A percentile compares a stretch with the other conserved stretches of the same genome.
Conservation (phyloP, 2,888 invertebrate species). For the Scaeva pyrastri region DNA sequence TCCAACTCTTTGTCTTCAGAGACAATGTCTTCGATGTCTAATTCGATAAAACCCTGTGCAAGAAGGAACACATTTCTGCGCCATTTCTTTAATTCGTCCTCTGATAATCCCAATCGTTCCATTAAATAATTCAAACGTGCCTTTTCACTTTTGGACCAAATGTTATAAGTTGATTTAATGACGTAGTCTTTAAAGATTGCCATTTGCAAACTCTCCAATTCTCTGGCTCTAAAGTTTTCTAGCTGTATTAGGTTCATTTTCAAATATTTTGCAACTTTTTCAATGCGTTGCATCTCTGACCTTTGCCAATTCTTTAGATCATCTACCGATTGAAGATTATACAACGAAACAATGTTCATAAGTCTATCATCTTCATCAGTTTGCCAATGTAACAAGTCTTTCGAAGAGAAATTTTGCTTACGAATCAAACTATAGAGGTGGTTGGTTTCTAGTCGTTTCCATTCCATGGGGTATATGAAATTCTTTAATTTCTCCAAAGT, state of each 20-base stretch:
- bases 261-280: slow-evolving; percentile 79
- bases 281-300: slow-evolving; percentile 80
- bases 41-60: slow-evolving; percentile 80
- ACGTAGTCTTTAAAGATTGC: slow-evolving; percentile 79
- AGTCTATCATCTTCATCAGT: slow-evolving; percentile 79
- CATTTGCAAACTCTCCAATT: slow-evolving; percentile 78
- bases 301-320: slow-evolving; percentile 80
- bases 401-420: slow-evolving; percentile 79
- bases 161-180: slow-evolving; percentile 76
- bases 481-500: slow-evolving; percentile 79
- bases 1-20: no score
- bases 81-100: slow-evolving; percentile 79
- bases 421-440: slow-evolving; percentile 81
- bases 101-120: slow-evolving; percentile 77
- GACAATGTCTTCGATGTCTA: slow-evolving; percentile 59
- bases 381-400: slow-evolving; percentile 80
- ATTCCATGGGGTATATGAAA: slow-evolving; percentile 78
- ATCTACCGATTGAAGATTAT: slow-evolving; percentile 78
- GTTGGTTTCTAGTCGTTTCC: slow-evolving; percentile 81
- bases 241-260: slow-evolving; percentile 79
- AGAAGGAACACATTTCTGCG: slow-evolving; percentile 80
- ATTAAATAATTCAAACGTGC: slow-evolving; percentile 77
- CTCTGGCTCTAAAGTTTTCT: slow-evolving; percentile 81
- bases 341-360: slow-evolving; percentile 77
- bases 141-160: slow-evolving; percentile 78